Evolutionary conservation across 2,888 invertebrate species (phyloP), one percentile per base, ranked within the genome.

Genomic region (Nephrotoma guestfalica): DNA sequence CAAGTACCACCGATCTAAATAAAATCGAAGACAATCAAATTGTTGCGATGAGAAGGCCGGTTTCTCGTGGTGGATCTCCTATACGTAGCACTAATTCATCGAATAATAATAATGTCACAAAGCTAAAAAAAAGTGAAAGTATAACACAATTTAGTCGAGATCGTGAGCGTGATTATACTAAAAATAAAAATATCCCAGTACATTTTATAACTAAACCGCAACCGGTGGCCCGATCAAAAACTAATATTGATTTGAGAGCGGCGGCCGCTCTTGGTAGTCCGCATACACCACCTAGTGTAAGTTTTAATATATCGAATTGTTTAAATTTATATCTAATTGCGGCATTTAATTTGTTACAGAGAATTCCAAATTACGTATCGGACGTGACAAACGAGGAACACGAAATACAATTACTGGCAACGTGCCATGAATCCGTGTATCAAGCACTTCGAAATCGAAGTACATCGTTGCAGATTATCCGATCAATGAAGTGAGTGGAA

Each of bases 361-460:
- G 89, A 88, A 88, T 89, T 87, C 88, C 89, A 45, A 88, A 89
- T 86, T 89, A 89, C 88, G 42, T 43, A 18, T 85, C 43, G 41
- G 85, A 85, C 13, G 88, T 88, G 87, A 87, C 89, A 86, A 90
- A 91, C 87, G 91, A 91, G 87, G 90, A 89, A 85, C 89, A 90
- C 51, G 91, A 91, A 87, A 90, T 91, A 57, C 90, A 91, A 88
- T 89, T 90, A 88, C 88, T 92, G 85, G 89, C 90, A 6, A 88
- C 90, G 85, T 90, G 90, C 43, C 92, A 92, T 88, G 91, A 91
- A 87, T 89, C 90, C 88, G 90, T 92, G 18, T 90, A 90, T 86
- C 90, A 91, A 88, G 91, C 91, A 88, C 88, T 92, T 85, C 91
- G 90, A 87, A 91, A 91, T 88, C 90, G 92, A 9, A 90, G 91